Evolutionary conservation across 2,797 vertebrate species (phyloP), one percentile per base, ranked within the genome.

Genomic region (Chaenodraco wilsoni): DNA sequence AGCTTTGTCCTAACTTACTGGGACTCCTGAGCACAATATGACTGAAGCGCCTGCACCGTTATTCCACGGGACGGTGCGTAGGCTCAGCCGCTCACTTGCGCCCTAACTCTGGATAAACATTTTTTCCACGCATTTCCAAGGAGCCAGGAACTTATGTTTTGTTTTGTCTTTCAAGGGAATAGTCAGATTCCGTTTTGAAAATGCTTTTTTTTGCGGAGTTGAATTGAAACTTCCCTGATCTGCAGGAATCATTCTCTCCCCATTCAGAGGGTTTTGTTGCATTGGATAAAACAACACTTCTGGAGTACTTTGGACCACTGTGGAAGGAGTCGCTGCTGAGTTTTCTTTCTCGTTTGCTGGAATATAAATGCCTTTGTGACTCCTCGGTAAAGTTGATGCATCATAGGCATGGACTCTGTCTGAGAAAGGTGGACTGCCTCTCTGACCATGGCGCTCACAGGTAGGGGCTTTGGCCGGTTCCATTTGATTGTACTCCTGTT

Each of bases 1-100:
- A 87, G 93, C 93, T 94, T 95, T 94, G 95, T 94, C 90, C 94
- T 81, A 90, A 94, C 75, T 90, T 91, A 87, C 67, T 88, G 86
- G 75, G 87, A 86, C 87, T 89, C 81, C 88, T 79, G 66, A 86
- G 83, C 84, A 58, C 84, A 90, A 90, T 78, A 91, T 93, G 94
- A 93, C 84, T 76, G 93, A 74, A 87, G 93, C 91, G 81, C 78
- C 85, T 85, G 91, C 87, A 79, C 92, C 93, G 94, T 93, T 94
- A 93, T 90, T 92, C 83, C 77, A 77, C 86, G 80, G 90, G 89
- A 90, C 90, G 73, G 76, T 85, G 85, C 86, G 81, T 65, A 51
- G 77, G 78, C 84, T 82, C 73, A 66, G 66, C 80, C 72, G 71
- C 83, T 51, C 61, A 71, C 73, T 55, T 55, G 76, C 74, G 68